Conservation (phyloP, 1,140 invertebrate species). For the Drosophila insularis region DNA sequence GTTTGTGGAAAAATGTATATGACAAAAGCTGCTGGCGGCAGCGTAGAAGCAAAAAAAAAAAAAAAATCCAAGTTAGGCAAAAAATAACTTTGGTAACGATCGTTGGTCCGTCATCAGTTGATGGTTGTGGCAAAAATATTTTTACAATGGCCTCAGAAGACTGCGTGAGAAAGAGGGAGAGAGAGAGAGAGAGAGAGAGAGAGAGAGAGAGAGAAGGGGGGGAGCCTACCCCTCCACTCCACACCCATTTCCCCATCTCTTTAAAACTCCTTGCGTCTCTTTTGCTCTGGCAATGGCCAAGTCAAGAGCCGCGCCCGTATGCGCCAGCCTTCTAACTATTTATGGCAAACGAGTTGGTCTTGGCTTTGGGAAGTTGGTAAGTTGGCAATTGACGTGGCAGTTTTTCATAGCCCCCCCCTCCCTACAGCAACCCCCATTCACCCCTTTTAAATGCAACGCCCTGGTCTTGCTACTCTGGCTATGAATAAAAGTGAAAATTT, state of each 20-base stretch:
- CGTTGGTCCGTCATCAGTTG: constrained; percentile 37
- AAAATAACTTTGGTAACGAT: constrained; percentile 76
- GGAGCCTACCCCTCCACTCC: neutral
- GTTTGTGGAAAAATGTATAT: neutral
- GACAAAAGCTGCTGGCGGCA: constrained; percentile 55
- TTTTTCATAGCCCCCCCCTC: constrained; percentile 11
- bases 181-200: constrained; percentile 5
- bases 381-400: constrained; percentile 42
- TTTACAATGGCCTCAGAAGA: constrained; percentile 61
- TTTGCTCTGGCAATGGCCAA: no score
- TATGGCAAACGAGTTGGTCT: constrained; percentile 75
- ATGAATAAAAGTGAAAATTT: constrained; percentile 68
- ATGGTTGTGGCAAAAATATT: constrained; percentile 57
- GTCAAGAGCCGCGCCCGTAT: constrained; percentile 66
- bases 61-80: constrained; percentile 65
- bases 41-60: constrained; percentile 38
- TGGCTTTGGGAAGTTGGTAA: constrained; percentile 25
- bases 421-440: no score
- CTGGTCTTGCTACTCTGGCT: neutral
- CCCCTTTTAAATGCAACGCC: neutral
- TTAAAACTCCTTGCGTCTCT: neutral
- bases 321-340: constrained; percentile 71
- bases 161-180: constrained; percentile 4
- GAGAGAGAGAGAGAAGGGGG: neutral
- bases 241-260: neutral